These are phyloP conservation scores for Tuberolachnus salignus DNA, from an alignment of 2,888 invertebrate genomes.

Conservation along the genomic window DNA sequence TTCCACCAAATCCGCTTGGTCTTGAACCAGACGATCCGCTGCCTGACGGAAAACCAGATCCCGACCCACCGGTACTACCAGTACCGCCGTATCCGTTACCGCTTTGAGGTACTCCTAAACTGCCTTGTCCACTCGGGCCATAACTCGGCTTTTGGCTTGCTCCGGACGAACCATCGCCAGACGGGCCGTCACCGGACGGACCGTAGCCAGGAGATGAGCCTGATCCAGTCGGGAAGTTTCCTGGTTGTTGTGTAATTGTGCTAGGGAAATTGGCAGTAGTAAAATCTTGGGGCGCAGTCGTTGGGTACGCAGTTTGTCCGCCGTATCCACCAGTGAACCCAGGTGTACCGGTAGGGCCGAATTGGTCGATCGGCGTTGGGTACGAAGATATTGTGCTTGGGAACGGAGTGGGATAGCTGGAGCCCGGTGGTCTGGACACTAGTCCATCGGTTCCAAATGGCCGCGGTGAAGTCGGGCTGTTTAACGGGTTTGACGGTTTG, in stretches of 20 bases:
- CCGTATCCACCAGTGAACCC: conserved; percentile 60
- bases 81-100: conserved; percentile 57
- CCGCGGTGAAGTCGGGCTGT: conserved; percentile 56
- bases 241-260: conserved; percentile 31
- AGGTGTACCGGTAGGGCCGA: conserved; percentile 39
- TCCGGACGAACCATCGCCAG: conserved; percentile 10
- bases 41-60: conserved; percentile 36
- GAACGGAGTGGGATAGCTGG: conserved; percentile 38
- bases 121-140: conserved; percentile 50
- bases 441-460: conserved; percentile 42
- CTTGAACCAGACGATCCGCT: conserved; percentile 43
- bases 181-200: not conserved
- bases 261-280: conserved; percentile 48
- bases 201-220: conserved; percentile 25
- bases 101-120: conserved; percentile 46
- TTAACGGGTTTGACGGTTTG: conserved; percentile 71
- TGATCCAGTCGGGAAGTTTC: conserved; percentile 37
- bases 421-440: conserved; percentile 1
- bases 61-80: conserved; percentile 56
- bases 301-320: conserved; percentile 58
- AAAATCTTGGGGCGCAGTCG: conserved; percentile 41
- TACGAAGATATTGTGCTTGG: conserved; percentile 34
- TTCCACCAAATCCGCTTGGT: conserved; percentile 57
- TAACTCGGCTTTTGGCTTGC: conserved; percentile 18
- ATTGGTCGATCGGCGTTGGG: conserved; percentile 31